Percentiles rank a stretch among this genome's conserved stretches.
These are phyloP conservation scores for Brachyopa scutellaris DNA, from an alignment of 2,888 invertebrate species.

Conservation along the genomic window DNA sequence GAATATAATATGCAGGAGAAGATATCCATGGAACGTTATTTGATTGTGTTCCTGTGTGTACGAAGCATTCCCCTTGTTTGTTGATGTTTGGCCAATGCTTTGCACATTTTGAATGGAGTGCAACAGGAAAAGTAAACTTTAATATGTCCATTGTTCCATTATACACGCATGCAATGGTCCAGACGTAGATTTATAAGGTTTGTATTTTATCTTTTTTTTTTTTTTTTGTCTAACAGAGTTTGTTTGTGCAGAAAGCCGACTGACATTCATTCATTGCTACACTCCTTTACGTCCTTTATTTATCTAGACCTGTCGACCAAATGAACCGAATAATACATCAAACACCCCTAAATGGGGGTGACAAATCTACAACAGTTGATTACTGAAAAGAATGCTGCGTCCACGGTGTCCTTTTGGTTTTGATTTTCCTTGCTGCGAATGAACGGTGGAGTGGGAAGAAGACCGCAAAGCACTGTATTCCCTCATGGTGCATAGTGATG, in stretches of 20 bases:
- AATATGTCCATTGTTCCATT: conserved; percentile 56
- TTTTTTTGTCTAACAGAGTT: neutral
- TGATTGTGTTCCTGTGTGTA: conserved; percentile 8
- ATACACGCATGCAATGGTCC: conserved; percentile 33
- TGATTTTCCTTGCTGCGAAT: conserved; percentile 55
- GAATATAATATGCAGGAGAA: conserved; percentile 2
- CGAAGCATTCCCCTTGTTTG: conserved; percentile 11
- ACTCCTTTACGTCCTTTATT: conserved; percentile 77
- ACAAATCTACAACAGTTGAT: conserved; percentile 82
- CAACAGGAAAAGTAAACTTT: conserved; percentile 70
- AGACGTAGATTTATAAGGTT: conserved; percentile 53
- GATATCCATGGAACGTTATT: no score
- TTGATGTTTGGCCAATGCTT: conserved; percentile 51
- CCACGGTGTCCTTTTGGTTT: conserved; percentile 67
- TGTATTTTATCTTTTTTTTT: conserved; percentile 53
- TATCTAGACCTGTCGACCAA: conserved; percentile 82
- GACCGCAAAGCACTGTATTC: conserved; percentile 64
- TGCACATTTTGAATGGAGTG: conserved; percentile 31
- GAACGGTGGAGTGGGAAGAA: conserved; percentile 15
- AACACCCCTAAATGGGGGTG: conserved; percentile 81
- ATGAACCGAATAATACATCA: conserved; percentile 83
- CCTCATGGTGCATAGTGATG: conserved; percentile 45
- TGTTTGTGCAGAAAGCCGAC: conserved; percentile 25
- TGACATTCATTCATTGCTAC: conserved; percentile 56
- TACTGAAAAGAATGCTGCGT: conserved; percentile 76